phyloP scores from a whole-genome alignment of 2,113 vertebrate species.

The Phrynocephalus versicolor region DNA sequence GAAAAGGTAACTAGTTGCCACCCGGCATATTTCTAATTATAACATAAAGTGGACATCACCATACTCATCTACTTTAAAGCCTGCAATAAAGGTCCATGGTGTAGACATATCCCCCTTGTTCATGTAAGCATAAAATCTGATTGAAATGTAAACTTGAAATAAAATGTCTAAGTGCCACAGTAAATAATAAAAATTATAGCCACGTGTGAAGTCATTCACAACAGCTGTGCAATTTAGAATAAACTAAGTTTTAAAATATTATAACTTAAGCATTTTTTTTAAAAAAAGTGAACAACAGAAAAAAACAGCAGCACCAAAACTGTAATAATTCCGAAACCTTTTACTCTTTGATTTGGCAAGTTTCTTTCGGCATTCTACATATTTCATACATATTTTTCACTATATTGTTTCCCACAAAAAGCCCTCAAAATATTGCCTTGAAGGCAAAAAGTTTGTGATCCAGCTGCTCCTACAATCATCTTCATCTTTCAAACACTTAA shows the following conservation, averaged over 20 bases:
- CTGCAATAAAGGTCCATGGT: neutral
- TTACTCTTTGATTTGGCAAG: conserved; percentile 30
- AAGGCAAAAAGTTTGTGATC: conserved; percentile 52
- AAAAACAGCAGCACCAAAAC: neutral
- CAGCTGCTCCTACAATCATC: conserved; percentile 44
- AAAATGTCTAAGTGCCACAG: conserved; percentile 5
- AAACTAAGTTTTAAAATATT: conserved; percentile 25
- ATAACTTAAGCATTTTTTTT: neutral
- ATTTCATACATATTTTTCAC: conserved; percentile 46
- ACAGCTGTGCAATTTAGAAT: conserved; percentile 2
- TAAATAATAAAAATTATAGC: conserved; percentile 46
- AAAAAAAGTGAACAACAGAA: conserved; percentile 17
- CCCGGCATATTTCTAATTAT: neutral
- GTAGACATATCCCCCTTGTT: neutral
- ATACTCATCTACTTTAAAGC: conserved; percentile 26
- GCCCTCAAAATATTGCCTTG: conserved; percentile 39
- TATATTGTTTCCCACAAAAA: conserved; percentile 45
- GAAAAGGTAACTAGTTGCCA: neutral
- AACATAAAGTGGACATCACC: conserved; percentile 3
- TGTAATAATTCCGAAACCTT: neutral
- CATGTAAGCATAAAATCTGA: conserved; percentile 15
- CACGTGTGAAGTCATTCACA: conserved; percentile 31
- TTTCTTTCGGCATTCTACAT: conserved; percentile 9
- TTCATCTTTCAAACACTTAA: conserved; percentile 58
- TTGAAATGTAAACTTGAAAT: conserved; percentile 41